Evolutionary conservation across 2,888 invertebrate species (phyloP), one percentile per base, ranked within the genome.

Genomic region (Andrena minutula): DNA sequence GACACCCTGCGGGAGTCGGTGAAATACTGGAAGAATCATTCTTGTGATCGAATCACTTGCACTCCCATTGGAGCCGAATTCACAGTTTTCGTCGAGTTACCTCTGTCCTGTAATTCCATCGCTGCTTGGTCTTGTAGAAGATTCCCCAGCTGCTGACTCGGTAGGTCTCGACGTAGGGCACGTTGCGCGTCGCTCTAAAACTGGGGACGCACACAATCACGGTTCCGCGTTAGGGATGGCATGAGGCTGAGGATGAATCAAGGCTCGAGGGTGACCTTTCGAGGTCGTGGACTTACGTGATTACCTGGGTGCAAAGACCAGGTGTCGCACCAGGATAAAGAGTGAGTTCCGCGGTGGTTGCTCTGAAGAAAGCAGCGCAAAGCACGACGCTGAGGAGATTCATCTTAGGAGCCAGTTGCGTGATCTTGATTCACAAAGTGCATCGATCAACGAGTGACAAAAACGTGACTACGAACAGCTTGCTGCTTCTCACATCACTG

Each of bases 111-210:
- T 35, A 80, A 12, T 82, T 88, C 75, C 56, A 61, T 35, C 86
- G 82, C 8, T 0, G 0, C 16, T 41, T 73, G 0, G 70, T 86
- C 6, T 53, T 26, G 68, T 85, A 83, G 49, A 86, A 88, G 6
- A 86, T 68, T 12, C 79, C 81, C 79, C 75, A 83, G 8, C 41
- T 77, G 12, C 1, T 56, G n/a, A 58, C 51, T 7, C 23, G 61
- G 32, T 83, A 88, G 0, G 83, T 75, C 60, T 88, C 79, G 0
- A 0, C 0, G 1, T 86, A 88, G 4, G 84, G 68, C 1, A 49
- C 53, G 7, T 0, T 0, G 1, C 1, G 2, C 0, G 76, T 1
- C 0, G 2, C 28, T 1, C 0, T 28, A 47, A 23, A 78, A 60
- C 88, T 88, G 30, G 0, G 28, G 65, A 63, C 8, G 41, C 41